Evolutionary conservation across 2,888 invertebrate genomes (phyloP), one percentile per base, ranked within the genome.

Genomic region (Ferdinandea cuprea): DNA sequence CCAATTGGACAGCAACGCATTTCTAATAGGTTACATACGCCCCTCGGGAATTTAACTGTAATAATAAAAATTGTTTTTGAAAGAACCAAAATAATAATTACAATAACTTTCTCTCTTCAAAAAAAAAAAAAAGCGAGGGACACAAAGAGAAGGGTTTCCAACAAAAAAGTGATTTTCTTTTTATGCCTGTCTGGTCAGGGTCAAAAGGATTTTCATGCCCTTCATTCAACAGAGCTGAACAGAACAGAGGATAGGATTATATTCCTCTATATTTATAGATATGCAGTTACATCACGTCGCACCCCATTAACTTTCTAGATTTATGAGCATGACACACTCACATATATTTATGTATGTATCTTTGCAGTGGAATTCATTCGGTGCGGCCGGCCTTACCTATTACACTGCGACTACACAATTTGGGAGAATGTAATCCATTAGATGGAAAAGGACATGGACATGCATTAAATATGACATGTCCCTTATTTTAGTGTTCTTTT

Each of bases 31-130:
- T 52, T 42, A 32, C 42, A 52, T 68, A 72, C 77, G 63, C 77
- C 83, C 83, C 73, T 78, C 42, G 58, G 63, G 63, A 73, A 68
- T 73, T 72, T 61, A 50, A 73, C 56, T 50, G 66, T 66, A 72
- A 63, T 66, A 52, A 76, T 48, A 74, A 73, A 65, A 56, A 65
- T 61, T 66, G 17, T 68, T 56, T 68, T 3, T 25, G 19, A 59
- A 71, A 76, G 52, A 72, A 54, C 83, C 59, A 77, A 81, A 83
- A 83, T 78, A 78, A 83, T 78, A 83, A 83, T 73, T 83, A 78
- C 83, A 61, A 78, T 52, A 72, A 72, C 72, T 78, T 66, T 73
- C 61, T 28, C 48, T 54, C 17, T 1, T 15, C 9, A 7, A 28
- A 35, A 1, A 9, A n/a, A n/a, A n/a, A n/a, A n/a, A n/a, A n/a